phyloP scores from a whole-genome alignment of 2,113 vertebrate species.

The Gorsachius goisagi region DNA sequence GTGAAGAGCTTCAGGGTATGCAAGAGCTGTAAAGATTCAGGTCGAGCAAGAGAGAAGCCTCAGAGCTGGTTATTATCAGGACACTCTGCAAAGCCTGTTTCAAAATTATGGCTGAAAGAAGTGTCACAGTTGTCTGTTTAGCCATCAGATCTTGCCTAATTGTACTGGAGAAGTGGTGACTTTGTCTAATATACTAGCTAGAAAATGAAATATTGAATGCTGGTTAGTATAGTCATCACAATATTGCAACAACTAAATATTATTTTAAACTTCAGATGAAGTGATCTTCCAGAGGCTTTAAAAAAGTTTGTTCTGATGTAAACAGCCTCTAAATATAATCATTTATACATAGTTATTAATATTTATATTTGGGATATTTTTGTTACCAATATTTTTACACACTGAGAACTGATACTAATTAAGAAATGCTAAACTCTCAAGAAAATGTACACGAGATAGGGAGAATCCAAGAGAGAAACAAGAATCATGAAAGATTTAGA shows the following conservation, averaged over 20 bases:
- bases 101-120: not conserved
- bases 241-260: not conserved
- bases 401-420: not conserved
- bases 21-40: not conserved
- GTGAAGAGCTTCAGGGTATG: not conserved
- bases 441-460: not conserved
- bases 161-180: not conserved
- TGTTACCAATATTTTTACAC: not conserved
- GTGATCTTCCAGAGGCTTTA: not conserved
- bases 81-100: not conserved
- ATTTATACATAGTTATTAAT: not conserved
- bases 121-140: not conserved
- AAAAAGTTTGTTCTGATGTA: not conserved
- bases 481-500: not conserved
- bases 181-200: not conserved
- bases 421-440: not conserved
- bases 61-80: not conserved
- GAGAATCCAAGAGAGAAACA: not conserved
- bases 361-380: not conserved
- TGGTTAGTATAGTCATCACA: not conserved
- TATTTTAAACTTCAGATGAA: not conserved
- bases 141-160: not conserved
- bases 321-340: not conserved
- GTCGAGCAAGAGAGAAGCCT: not conserved
- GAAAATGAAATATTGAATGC: not conserved